A percentile compares a stretch with the other conserved stretches of the same genome.
Conservation (phyloP, 2,888 invertebrate genomes). For the Pedicia rivosa region DNA sequence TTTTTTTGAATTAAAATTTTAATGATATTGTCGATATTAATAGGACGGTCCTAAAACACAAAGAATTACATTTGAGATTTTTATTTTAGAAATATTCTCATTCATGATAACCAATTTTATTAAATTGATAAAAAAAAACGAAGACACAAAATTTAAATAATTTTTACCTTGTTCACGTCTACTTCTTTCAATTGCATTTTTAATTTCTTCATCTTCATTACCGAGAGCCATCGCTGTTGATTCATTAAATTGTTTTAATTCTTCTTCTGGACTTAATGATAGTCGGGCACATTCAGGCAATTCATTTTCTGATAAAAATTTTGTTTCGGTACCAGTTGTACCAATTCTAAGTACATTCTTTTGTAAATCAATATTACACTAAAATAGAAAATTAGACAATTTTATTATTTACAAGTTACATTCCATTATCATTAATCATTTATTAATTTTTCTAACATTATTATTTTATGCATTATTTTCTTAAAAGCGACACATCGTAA, state of each 20-base stretch:
- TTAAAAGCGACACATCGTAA: no score
- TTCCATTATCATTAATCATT: not conserved
- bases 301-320: conserved; percentile 54
- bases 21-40: no score
- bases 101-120: no score
- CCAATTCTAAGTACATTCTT: conserved; percentile 79
- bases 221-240: conserved; percentile 25
- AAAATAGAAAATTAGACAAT: conserved; percentile 12
- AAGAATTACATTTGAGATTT: no score
- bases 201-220: conserved; percentile 53
- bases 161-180: conserved; percentile 31
- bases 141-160: conserved; percentile 9
- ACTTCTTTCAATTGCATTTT: conserved; percentile 56
- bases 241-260: conserved; percentile 24
- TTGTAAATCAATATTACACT: conserved; percentile 86
- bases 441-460: not conserved
- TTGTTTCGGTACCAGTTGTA: conserved; percentile 83
- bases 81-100: no score
- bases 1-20: no score
- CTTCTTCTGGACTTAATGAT: conserved; percentile 49
- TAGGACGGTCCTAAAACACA: no score
- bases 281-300: conserved; percentile 73
- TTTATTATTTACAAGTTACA: no score
- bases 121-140: no score
- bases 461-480: not conserved